Base-by-base conservation (phyloP, 2,888 invertebrate genomes). In the Dendrolimus houi region DNA sequence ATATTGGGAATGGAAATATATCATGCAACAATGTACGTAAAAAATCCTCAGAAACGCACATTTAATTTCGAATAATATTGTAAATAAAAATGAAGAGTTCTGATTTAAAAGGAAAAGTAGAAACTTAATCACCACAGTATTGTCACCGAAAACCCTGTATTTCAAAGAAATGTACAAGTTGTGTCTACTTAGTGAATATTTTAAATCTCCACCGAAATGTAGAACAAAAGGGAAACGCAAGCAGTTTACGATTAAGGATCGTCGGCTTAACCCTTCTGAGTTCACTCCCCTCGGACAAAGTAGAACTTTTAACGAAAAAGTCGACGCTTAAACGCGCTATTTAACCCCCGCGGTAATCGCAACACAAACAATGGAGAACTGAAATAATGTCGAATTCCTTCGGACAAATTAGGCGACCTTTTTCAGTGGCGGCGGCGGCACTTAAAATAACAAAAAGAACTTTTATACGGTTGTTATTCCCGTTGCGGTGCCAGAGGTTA, bases 321-420 rank as follows among this genome's bases (percentile, higher is more conserved):
- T 85, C 79, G 73, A 73, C 78, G 74, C 72, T 80, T 81, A 82
- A 86, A 81, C 79, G 85, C 78, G 80, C 85, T 83, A 87, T 86
- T 88, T 86, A 86, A 86, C 84, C 83, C 83, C 77, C 75, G 74
- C 80, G 81, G 86, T 86, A 87, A 87, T 86, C 84, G 83, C 76
- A 85, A 85, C 83, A 83, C 82, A 88, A 89, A 89, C 87, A 88
- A 88, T 86, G 80, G 84, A 65, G 69, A 74, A 78, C 77, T 77
- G 77, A 83, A 86, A 85, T 87, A 85, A 86, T 85, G 85, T 81
- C 77, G 83, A 86, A 88, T 86, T 85, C 83, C 83, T 79, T 75
- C 79, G 79, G 85, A 87, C 85, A 87, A 88, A 88, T 88, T 87
- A 88, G 85, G 75, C 78, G 83, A 81, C 87, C 85, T 87, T 87